Base-by-base conservation (phyloP, 1,140 invertebrate genomes). In the Leptopilina boulardi region DNA sequence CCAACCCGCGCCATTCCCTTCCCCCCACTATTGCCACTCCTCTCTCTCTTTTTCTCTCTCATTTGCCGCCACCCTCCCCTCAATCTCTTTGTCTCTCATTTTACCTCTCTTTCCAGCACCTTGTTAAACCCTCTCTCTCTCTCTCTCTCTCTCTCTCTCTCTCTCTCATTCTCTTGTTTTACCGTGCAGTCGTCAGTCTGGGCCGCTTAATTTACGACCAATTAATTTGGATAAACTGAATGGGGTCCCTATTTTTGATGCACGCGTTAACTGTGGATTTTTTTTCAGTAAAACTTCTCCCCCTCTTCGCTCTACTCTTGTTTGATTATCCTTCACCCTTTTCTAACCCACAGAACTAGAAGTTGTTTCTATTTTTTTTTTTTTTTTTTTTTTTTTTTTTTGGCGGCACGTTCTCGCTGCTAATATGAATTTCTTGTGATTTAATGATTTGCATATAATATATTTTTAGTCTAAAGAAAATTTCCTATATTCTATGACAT, bases 181-280 rank as follows among this genome's bases (percentile, higher is more conserved):
- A 56, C 10, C 15, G 11, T 79, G n/a, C 82, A 80, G 79, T 84
- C 85, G 77, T 85, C 85, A 83, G 75, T 84, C 76, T 78, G 80
- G 70, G 80, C 84, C 83, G 85, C 87, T 89, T 91, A 91, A 91
- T 91, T 91, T 91, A 91, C 88, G 90, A 89, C 89, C 89, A 91
- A 91, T 91, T 91, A 91, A 91, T 91, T 91, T 91, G 90, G 90
- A 90, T 91, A 90, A 91, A 89, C 86, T 87, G 87, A 91, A 89
- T 85, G 86, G 86, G 85, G 83, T 78, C 84, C 85, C 85, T 86
- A 85, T 87, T 89, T 88, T 88, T 85, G 87, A 89, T 90, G 87
- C 89, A 87, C 89, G 86, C 88, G 88, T 90, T 90, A 88, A 89
- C 83, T 83, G 77, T 78, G 86, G 85, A 88, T 87, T 87, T 84